Evolutionary conservation across 2,888 invertebrate species (phyloP).

Genomic region (Heliconius ethilla): DNA sequence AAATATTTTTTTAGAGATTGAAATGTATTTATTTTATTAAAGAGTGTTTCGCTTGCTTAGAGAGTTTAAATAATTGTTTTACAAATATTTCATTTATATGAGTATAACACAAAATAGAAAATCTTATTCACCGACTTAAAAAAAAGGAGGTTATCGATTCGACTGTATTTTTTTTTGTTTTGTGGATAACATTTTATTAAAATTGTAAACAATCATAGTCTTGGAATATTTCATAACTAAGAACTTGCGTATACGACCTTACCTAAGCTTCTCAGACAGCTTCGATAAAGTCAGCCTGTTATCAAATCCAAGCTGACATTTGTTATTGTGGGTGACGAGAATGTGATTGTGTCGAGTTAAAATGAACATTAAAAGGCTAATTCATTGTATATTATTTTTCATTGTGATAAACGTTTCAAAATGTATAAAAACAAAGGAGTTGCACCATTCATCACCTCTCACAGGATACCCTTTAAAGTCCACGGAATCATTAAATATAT

Average conservation of each 20-base stretch:
- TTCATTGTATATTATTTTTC: neutral
- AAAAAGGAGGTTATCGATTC: too few species aligned
- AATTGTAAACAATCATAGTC: neutral
- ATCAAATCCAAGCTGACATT: conserved; percentile 7
- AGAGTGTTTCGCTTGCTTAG: too few species aligned
- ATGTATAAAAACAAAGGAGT: neutral
- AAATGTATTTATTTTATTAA: too few species aligned
- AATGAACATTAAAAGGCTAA: conserved; percentile 11
- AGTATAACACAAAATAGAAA: too few species aligned
- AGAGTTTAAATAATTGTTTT: too few species aligned
- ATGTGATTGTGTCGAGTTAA: conserved; percentile 3
- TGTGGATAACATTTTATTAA: too few species aligned
- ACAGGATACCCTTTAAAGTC: neutral
- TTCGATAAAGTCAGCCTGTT: neutral
- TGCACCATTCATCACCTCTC: neutral
- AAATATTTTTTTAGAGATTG: too few species aligned
- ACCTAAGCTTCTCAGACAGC: neutral
- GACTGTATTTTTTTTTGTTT: too few species aligned
- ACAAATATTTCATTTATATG: too few species aligned
- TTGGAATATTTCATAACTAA: neutral
- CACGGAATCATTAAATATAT: neutral
- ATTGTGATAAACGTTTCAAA: neutral
- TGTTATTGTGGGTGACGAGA: neutral
- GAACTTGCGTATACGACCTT: neutral
- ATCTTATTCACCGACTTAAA: too few species aligned